A percentile compares a stretch with the other conserved stretches of the same genome.
These are phyloP conservation scores for Seriola rivoliana DNA, from an alignment of 2,113 vertebrate species.

Conservation along the genomic window DNA sequence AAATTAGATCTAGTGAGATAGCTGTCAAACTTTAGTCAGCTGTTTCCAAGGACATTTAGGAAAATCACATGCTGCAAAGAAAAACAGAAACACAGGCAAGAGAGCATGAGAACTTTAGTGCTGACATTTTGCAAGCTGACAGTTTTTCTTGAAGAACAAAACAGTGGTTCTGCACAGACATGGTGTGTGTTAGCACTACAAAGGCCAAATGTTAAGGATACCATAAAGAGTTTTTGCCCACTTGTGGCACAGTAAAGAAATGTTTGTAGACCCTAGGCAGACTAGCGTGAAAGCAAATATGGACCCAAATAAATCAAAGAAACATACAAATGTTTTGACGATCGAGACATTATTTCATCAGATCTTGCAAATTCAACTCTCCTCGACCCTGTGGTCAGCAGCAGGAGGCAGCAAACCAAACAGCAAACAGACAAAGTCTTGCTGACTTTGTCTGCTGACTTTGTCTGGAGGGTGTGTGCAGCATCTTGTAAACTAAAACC, in stretches of 20 bases:
- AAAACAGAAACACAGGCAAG: conserved; percentile 10
- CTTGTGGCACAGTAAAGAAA: not conserved
- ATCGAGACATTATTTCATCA: not conserved
- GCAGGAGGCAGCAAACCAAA: not conserved
- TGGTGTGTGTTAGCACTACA: not conserved
- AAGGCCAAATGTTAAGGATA: no score
- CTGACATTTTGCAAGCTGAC: not conserved
- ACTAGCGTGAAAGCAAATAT: not conserved
- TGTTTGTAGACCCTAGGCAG: not conserved
- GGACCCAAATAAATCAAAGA: not conserved
- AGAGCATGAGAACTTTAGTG: not conserved
- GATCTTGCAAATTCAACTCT: not conserved
- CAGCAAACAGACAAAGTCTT: not conserved
- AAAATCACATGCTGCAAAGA: conserved; percentile 81
- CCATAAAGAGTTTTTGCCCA: not conserved
- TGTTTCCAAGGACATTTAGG: conserved; percentile 67
- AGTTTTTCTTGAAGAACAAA: not conserved
- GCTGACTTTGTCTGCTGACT: no score
- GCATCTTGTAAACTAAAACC: not conserved
- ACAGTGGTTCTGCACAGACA: not conserved
- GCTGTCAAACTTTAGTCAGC: conserved; percentile 68
- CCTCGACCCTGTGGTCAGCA: not conserved
- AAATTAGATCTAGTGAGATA: conserved; percentile 53
- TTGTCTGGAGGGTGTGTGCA: not conserved
- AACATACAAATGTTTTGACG: not conserved